Percentiles rank a stretch among this genome's conserved stretches.
Conservation (phyloP, 37 sponge, comb jelly and placozoan species). For the Hormiphora californensis region DNA sequence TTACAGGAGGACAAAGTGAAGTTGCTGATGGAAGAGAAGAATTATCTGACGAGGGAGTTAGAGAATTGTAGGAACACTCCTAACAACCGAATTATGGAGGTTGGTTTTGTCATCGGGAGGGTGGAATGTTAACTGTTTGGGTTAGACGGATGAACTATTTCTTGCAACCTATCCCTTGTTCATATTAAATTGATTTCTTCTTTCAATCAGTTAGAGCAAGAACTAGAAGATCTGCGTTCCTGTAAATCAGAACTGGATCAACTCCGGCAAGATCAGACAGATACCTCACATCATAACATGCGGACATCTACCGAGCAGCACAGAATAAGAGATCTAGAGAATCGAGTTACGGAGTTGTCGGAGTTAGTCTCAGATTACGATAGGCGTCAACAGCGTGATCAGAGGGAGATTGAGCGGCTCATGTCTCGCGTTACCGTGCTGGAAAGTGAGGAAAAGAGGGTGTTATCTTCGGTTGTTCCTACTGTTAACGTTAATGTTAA, state of each 20-base stretch:
- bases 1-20: neutral
- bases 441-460: neutral
- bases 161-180: no score
- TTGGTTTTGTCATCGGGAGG: no score
- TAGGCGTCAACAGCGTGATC: neutral
- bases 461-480: no score
- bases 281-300: neutral
- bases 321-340: constrained; percentile 36
- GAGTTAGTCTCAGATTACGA: constrained; percentile 3
- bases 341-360: neutral
- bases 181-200: no score
- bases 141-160: no score
- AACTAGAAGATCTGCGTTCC: neutral
- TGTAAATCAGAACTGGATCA: neutral
- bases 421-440: neutral
- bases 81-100: neutral
- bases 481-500: neutral
- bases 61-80: neutral
- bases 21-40: constrained; percentile 8
- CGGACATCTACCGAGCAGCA: constrained; percentile 5
- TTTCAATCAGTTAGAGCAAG: constrained; percentile 21
- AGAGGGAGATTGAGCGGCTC: neutral
- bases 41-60: neutral
- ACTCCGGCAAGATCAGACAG: neutral
- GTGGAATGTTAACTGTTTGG: no score